phyloP scores from a whole-genome alignment of 1,140 invertebrate genomes.

The Halictus rubicundus region DNA sequence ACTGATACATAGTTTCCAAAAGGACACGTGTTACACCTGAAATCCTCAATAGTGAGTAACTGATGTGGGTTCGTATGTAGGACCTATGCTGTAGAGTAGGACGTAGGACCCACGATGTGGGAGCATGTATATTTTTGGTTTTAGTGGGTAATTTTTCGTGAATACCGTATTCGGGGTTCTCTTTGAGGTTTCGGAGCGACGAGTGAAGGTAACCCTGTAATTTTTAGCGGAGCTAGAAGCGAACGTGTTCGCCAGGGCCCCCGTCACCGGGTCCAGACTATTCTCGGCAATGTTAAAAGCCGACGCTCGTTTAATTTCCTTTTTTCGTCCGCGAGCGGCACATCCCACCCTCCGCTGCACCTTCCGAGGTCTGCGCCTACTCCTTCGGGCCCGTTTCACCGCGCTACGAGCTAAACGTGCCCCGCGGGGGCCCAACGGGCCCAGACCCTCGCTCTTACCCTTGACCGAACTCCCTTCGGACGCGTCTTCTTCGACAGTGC shows the following conservation, averaged over 20 bases:
- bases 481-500: conserved; percentile 51
- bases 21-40: too few species aligned
- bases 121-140: too few species aligned
- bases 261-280: conserved; percentile 13
- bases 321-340: conserved; percentile 30
- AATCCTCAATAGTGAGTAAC: too few species aligned
- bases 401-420: conserved; percentile 62
- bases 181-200: too few species aligned
- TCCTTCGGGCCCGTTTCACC: conserved; percentile 50
- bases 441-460: conserved; percentile 59
- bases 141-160: too few species aligned
- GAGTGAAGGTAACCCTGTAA: neutral
- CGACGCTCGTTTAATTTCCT: conserved; percentile 42
- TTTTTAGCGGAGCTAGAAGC: conserved; percentile 2
- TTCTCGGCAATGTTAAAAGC: conserved; percentile 42
- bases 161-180: too few species aligned
- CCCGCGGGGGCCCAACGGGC: conserved; percentile 35
- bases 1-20: too few species aligned
- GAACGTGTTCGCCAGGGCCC: neutral
- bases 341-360: conserved; percentile 36
- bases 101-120: too few species aligned
- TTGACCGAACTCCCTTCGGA: conserved; percentile 56
- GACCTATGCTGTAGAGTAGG: too few species aligned
- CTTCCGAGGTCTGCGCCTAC: conserved; percentile 37
- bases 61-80: too few species aligned